Evolutionary conservation across 1,140 invertebrate genomes (phyloP).

Genomic region (Myzus persicae): DNA sequence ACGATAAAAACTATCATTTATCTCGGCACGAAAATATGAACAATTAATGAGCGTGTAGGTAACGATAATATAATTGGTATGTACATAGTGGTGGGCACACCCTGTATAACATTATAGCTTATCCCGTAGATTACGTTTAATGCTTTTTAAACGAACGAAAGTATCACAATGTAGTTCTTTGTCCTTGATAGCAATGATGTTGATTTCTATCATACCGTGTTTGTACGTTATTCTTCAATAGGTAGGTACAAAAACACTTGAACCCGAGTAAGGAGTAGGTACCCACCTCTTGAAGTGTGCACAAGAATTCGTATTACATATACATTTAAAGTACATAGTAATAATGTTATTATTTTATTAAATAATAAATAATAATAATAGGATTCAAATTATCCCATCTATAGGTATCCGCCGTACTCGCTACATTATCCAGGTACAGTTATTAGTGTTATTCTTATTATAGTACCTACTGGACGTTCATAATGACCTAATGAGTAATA

Average conservation of each 20-base stretch:
- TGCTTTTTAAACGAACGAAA: neutral
- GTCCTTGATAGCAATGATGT: neutral
- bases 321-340: neutral
- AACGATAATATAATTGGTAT: neutral
- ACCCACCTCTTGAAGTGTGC: neutral
- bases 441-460: too few species aligned
- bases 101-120: neutral
- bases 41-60: neutral
- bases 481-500: neutral
- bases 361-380: neutral
- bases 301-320: neutral
- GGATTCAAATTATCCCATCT: neutral
- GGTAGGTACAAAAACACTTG: neutral
- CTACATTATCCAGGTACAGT: neutral
- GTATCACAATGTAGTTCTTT: neutral
- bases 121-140: neutral
- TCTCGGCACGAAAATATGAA: neutral
- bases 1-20: neutral
- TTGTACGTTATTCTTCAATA: neutral
- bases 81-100: neutral
- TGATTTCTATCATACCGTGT: neutral
- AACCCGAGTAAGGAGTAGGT: neutral
- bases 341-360: neutral
- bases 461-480: neutral
- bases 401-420: neutral